Evolutionary conservation across 2,113 vertebrate species (phyloP).

Genomic region (Serilophus lunatus): DNA sequence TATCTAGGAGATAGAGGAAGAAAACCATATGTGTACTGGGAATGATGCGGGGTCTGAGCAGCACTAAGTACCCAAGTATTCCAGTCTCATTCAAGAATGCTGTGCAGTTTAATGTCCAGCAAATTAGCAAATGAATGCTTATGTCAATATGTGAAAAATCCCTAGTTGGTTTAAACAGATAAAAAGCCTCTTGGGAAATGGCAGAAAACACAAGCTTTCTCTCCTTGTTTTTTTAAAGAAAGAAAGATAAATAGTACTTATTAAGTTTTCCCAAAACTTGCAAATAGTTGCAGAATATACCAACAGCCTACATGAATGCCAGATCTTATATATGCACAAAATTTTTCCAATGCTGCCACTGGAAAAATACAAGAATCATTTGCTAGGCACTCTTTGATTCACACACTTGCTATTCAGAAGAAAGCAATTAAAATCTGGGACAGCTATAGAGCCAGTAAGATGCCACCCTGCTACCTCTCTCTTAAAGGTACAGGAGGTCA

Average conservation of each 20-base stretch:
- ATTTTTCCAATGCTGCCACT: background rate
- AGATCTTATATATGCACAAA: background rate
- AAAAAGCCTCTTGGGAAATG: conserved; percentile 65
- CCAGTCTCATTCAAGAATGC: conserved; percentile 68
- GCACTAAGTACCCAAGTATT: conserved; percentile 60
- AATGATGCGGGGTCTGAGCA: conserved; percentile 38
- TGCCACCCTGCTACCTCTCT: background rate
- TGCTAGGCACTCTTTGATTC: background rate
- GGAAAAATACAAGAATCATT: conserved; percentile 22
- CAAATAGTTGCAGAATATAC: background rate
- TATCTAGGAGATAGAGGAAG: conserved; percentile 71
- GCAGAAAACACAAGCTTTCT: conserved; percentile 61
- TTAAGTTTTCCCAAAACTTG: conserved; percentile 17
- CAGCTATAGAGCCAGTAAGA: conserved; percentile 16
- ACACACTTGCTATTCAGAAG: background rate
- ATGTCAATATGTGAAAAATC: conserved; percentile 81
- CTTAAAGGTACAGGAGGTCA: conserved; percentile 21
- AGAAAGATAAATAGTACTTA: conserved; percentile 28
- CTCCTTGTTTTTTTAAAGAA: conserved; percentile 40
- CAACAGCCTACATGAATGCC: background rate
- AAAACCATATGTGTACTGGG: conserved; percentile 65
- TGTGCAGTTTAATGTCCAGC: conserved; percentile 70
- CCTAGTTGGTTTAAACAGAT: conserved; percentile 74
- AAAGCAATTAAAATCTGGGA: conserved; percentile 16
- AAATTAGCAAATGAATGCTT: conserved; percentile 86